These are phyloP conservation scores for Junonia oenone DNA, from an alignment of 2,888 invertebrate species.

Conservation along the genomic window DNA sequence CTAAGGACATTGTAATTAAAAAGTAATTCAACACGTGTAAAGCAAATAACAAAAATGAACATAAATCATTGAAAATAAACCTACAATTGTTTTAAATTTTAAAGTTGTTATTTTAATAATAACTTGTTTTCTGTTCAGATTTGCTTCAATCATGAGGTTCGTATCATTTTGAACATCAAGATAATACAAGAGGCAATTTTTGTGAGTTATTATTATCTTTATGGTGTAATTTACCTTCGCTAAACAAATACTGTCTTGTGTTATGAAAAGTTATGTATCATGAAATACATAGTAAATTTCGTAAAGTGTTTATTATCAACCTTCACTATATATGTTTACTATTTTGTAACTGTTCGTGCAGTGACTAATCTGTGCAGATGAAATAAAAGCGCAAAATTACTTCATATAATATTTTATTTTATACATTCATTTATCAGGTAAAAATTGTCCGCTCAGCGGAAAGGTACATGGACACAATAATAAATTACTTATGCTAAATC, in stretches of 20 bases:
- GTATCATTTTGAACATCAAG: no score
- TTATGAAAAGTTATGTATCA: constrained; percentile 51
- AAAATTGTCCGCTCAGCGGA: constrained; percentile 73
- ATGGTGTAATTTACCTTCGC: constrained; percentile 1
- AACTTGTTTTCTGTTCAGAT: no score
- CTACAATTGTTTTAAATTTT: no score
- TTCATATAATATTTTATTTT: constrained; percentile 61
- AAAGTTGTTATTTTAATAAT: neutral
- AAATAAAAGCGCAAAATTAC: constrained; percentile 52
- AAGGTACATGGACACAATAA: constrained; percentile 75
- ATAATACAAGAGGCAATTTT: no score
- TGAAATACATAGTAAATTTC: constrained; percentile 30
- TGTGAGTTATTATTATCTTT: no score
- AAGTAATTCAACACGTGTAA: neutral
- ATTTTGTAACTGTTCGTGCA: constrained; percentile 28
- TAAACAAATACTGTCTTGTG: constrained; percentile 22
- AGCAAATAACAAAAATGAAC: neutral
- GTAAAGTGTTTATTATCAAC: constrained; percentile 23
- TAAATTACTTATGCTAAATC: constrained; percentile 77
- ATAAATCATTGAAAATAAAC: neutral
- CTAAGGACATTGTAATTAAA: neutral
- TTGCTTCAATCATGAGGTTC: no score
- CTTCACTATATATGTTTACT: constrained; percentile 16
- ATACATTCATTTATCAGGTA: constrained; percentile 66
- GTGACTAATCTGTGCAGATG: constrained; percentile 27